Percentiles rank a stretch among this genome's conserved stretches.
These are phyloP conservation scores for Nebria salina DNA, from an alignment of 2,888 invertebrate genomes.

Conservation along the genomic window DNA sequence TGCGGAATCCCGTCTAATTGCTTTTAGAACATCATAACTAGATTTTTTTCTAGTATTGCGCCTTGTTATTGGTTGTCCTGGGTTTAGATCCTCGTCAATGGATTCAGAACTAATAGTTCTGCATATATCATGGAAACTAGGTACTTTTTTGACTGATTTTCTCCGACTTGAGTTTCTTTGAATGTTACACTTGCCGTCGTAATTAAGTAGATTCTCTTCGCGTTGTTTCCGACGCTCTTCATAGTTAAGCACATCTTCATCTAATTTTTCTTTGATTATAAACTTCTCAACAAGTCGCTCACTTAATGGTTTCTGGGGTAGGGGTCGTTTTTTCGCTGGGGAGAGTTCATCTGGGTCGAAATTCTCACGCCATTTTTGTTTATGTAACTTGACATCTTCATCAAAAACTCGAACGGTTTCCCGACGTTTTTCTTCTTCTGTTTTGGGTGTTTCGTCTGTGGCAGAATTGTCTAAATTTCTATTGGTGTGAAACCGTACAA, in stretches of 20 bases:
- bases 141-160: constrained; percentile 59
- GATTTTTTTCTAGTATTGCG: constrained; percentile 59
- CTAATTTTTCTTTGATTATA: constrained; percentile 70
- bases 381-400: constrained; percentile 19
- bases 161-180: constrained; percentile 57
- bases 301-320: constrained; percentile 72
- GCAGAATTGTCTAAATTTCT: constrained; percentile 50
- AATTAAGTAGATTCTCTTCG: constrained; percentile 49
- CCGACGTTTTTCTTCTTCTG: constrained; percentile 48
- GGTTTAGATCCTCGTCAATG: constrained; percentile 66
- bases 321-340: constrained; percentile 58
- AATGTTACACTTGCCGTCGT: constrained; percentile 56
- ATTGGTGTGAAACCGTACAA: constrained; percentile 78
- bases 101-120: constrained; percentile 66
- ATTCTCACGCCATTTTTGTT: constrained; percentile 70
- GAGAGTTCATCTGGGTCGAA: constrained; percentile 68
- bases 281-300: constrained; percentile 81
- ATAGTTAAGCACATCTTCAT: constrained; percentile 50
- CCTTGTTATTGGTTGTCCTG: constrained; percentile 63
- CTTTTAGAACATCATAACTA: constrained; percentile 57
- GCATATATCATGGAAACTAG: constrained; percentile 68
- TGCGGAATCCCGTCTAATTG: constrained; percentile 67
- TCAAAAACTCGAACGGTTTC: constrained; percentile 49
- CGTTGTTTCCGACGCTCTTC: constrained; percentile 49
- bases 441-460: constrained; percentile 36